Conservation (phyloP, 2,113 vertebrate species). For the Hiodon alosoides region DNA sequence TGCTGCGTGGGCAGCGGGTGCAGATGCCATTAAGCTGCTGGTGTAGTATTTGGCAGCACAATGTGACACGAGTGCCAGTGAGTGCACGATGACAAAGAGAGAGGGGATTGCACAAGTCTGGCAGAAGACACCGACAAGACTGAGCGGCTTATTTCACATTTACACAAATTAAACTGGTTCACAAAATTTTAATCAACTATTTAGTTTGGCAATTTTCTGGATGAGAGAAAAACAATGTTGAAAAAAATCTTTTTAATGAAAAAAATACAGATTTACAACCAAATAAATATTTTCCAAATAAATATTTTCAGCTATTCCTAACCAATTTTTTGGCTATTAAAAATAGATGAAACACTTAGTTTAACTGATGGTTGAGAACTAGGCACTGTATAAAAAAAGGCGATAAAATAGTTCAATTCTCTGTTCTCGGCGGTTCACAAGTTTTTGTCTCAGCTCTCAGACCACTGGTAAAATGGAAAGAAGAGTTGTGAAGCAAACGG, state of each 20-base stretch:
- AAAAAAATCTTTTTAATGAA: no score
- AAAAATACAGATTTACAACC: neutral
- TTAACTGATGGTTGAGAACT: no score
- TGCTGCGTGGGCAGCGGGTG: neutral
- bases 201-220: no score
- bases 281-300: slow-evolving; percentile 5
- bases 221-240: no score
- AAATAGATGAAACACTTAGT: no score
- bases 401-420: no score
- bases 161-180: slow-evolving; percentile 35
- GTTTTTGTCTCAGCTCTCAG: no score
- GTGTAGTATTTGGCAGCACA: slow-evolving; percentile 57
- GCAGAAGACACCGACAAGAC: slow-evolving; percentile 21
- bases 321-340: no score
- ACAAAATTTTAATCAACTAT: neutral
- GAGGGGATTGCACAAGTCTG: slow-evolving; percentile 24
- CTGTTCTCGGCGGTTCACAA: no score
- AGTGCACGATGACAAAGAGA: slow-evolving; percentile 25
- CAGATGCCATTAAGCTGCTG: slow-evolving; percentile 35
- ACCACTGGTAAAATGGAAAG: no score
- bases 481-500: no score
- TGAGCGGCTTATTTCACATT: neutral
- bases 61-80: slow-evolving; percentile 49
- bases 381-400: no score
- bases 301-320: neutral